Evolutionary conservation across 1,140 invertebrate genomes (phyloP), one percentile per base, ranked within the genome.

Genomic region (Camponotus pennsylvanicus): DNA sequence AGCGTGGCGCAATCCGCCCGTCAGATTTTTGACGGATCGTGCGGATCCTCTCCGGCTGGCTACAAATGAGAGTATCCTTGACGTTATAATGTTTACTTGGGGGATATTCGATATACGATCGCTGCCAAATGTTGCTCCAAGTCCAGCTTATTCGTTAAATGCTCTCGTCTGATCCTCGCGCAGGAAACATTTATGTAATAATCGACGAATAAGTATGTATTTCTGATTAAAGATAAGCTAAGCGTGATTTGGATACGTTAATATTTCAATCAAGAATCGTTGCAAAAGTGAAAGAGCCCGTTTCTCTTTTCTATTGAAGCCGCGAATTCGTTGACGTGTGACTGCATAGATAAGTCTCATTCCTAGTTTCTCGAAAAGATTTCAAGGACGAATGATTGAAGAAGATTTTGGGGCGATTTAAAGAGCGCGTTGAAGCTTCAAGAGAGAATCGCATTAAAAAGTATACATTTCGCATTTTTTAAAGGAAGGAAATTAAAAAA

Each of bases 261-360:
- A 66, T 11, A 40, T 69, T 57, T 40, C 77, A 69, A 57, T 3
- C 15, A 40, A 13, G 15, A 21, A 37, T 67, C 40, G 18, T 32
- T 32, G 42, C 15, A 67, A 52, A 79, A 52, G 63, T 67, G 61
- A 80, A 69, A 80, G 77, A 69, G 52, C 40, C 52, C 8, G 78
- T 70, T 71, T 42, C 52, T 59, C 52, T 55, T 42, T 45, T 42
- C 40, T 59, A 15, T 6, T 52, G 32, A 8, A 79, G 63, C 27
- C 84, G 66, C 45, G 57, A 67, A 79, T 34, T 61, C 64, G 88
- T 67, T 76, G 84, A 88, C 79, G 77, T 75, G 84, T 87, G 80
- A 85, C 79, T 86, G 75, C 76, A 55, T 69, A 85, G 89, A 88
- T 75, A 83, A 73, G 52, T 42, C 11, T 52, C 63, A 59, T 45